Evolutionary conservation across 2,797 vertebrate genomes (phyloP), one percentile per base, ranked within the genome.

Genomic region (Sebastes taczanowskii): DNA sequence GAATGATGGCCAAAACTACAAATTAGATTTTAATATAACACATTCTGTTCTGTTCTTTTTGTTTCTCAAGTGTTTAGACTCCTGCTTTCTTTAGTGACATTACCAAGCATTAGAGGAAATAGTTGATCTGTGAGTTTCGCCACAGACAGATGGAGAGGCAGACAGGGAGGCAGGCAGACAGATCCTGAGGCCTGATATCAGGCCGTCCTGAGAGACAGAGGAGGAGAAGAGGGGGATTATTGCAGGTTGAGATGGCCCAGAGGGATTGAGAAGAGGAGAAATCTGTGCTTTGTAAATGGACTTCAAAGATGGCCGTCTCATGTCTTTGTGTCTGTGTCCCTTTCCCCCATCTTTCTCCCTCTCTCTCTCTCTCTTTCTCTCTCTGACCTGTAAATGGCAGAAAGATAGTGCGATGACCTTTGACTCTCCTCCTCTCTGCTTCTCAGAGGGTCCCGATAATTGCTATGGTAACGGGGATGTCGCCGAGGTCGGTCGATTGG

Each of bases 301-400:
- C 95, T 97, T 97, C 95, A 97, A 96, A 97, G 94, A 95, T 93
- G 94, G 83, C 88, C 25, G 88, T 93, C 93, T 93, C 84, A 90
- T 88, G 91, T 89, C 89, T 94, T 92, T 96, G 91, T 94, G 82
- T 87, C 82, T 82, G 77, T 68, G 64, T 86, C 84, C 61, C 83
- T 62, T 53, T 80, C 71, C 82, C 82, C 80, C 25, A 27, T 27
- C 25, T 27, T 27, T 27, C 25, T 27, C 25, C 25, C 4, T 27
- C 5, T 29, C 6, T 55, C 29, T 55, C 29, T 32, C 71, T 82
- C 70, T 78, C 13, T 16, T 4, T 68, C 49, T 32, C 78, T 82
- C 67, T 80, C 84, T 92, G 92, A 93, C 95, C 94, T 94, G 91
- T 94, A 95, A 96, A 96, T 96, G 95, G 95, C 95, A 96, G 86